Conservation (phyloP, 2,797 vertebrate species). For the Sebastes glaucus region DNA sequence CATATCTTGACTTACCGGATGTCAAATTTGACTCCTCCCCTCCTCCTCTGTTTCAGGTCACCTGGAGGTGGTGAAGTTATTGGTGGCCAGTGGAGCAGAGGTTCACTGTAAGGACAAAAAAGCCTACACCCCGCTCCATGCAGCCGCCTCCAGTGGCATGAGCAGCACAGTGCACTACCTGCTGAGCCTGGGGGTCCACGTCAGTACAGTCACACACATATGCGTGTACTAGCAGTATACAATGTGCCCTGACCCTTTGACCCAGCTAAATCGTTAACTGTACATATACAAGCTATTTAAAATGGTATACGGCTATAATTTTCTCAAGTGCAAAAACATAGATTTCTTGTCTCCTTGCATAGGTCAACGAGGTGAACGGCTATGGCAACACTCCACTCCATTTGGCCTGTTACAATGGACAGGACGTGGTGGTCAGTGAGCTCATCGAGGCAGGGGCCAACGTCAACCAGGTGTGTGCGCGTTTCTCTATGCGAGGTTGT, state of each 20-base stretch:
- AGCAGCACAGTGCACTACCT: constrained; percentile 94
- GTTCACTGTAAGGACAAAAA: constrained; percentile 97
- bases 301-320: not conserved
- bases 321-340: not conserved
- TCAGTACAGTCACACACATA: constrained; percentile 72
- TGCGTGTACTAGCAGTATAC: not conserved
- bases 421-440: constrained; percentile 96
- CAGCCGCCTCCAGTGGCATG: constrained; percentile 96
- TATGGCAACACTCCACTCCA: constrained; percentile 96
- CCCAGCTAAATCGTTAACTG: not conserved
- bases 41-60: constrained; percentile 83
- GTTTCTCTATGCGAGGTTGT: not conserved
- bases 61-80: constrained; percentile 93
- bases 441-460: constrained; percentile 92
- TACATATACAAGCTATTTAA: not conserved
- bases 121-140: constrained; percentile 94
- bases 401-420: constrained; percentile 96
- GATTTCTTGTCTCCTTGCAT: not conserved
- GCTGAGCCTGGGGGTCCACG: constrained; percentile 92
- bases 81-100: constrained; percentile 93
- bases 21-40: not conserved
- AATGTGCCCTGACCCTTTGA: not conserved
- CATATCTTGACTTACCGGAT: not conserved
- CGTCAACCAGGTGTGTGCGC: constrained; percentile 86
- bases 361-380: constrained; percentile 95